Percentiles rank a stretch among this genome's conserved stretches.
Conservation (phyloP, 2,797 vertebrate species). For the Allobates femoralis region DNA sequence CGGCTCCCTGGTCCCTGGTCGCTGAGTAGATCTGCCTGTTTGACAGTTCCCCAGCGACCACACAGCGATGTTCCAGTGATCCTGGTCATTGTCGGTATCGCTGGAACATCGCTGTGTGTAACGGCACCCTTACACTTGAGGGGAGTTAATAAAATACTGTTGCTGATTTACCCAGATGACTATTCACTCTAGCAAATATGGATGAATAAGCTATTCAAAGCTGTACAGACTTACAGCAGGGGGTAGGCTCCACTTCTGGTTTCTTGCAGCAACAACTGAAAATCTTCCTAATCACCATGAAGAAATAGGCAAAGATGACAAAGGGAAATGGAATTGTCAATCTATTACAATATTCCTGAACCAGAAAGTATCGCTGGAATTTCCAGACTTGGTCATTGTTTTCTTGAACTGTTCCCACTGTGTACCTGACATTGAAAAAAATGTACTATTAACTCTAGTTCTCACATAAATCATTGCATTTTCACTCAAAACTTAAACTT, state of each 20-base stretch:
- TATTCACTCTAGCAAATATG: neutral
- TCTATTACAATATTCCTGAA: slow-evolving; percentile 80
- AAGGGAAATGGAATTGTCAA: slow-evolving; percentile 80
- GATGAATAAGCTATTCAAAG: neutral
- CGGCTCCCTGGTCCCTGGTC: too few relatives aligned
- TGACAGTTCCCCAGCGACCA: too few relatives aligned
- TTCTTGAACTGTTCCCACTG: slow-evolving; percentile 79
- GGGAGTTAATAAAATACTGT: neutral
- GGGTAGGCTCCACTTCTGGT: slow-evolving; percentile 54
- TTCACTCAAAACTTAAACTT: neutral
- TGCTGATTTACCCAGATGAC: neutral
- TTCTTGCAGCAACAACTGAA: slow-evolving; percentile 75
- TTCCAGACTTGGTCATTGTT: slow-evolving; percentile 84
- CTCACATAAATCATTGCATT: neutral
- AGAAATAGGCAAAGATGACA: slow-evolving; percentile 79
- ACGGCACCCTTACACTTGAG: neutral
- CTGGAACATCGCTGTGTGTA: too few relatives aligned
- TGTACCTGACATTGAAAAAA: slow-evolving; percentile 71
- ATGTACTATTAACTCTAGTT: neutral
- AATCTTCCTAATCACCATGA: slow-evolving; percentile 75
- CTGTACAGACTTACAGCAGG: slow-evolving; percentile 76
- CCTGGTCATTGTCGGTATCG: too few relatives aligned
- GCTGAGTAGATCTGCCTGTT: too few relatives aligned
- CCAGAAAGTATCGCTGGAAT: slow-evolving; percentile 80
- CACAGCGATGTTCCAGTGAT: too few relatives aligned